phyloP scores from a whole-genome alignment of 2,888 invertebrate species.

The Troides aeacus region DNA sequence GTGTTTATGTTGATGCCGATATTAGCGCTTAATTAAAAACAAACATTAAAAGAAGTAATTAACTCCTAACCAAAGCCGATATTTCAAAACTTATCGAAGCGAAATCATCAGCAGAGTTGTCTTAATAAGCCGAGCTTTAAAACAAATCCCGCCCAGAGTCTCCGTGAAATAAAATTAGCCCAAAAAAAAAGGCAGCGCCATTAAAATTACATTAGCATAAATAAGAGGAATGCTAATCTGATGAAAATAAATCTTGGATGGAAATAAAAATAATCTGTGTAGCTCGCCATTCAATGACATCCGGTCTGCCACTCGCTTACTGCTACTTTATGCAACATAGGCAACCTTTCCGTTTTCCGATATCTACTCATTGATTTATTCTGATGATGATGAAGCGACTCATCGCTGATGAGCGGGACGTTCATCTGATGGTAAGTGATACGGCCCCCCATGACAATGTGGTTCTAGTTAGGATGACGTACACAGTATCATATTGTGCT shows the following conservation, averaged over 20 bases:
- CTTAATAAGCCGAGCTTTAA: slow-evolving; percentile 71
- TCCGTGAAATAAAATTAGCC: slow-evolving; percentile 77
- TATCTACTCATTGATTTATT: background rate
- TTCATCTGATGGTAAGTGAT: no score
- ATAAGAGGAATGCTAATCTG: slow-evolving; percentile 79
- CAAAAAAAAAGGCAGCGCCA: slow-evolving; percentile 68
- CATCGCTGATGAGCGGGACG: no score
- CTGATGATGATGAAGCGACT: no score
- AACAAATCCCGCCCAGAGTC: slow-evolving; percentile 69
- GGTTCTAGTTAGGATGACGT: no score
- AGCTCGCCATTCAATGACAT: slow-evolving; percentile 59
- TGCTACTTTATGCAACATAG: slow-evolving; percentile 8
- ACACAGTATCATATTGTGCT: no score
- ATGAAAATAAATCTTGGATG: slow-evolving; percentile 74
- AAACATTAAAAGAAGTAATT: slow-evolving; percentile 30
- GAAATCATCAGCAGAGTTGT: slow-evolving; percentile 62
- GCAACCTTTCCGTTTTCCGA: slow-evolving; percentile 7
- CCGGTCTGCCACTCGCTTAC: slow-evolving; percentile 1
- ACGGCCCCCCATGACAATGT: no score
- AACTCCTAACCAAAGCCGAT: slow-evolving; percentile 49
- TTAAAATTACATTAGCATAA: slow-evolving; percentile 81
- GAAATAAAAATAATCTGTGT: slow-evolving; percentile 74
- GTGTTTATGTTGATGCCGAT: slow-evolving; percentile 18
- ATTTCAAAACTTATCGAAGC: slow-evolving; percentile 63
- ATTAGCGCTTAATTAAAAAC: slow-evolving; percentile 28